These are phyloP conservation scores for Danio jaintianensis DNA, from an alignment of 2,797 vertebrate species.

Conservation along the genomic window DNA sequence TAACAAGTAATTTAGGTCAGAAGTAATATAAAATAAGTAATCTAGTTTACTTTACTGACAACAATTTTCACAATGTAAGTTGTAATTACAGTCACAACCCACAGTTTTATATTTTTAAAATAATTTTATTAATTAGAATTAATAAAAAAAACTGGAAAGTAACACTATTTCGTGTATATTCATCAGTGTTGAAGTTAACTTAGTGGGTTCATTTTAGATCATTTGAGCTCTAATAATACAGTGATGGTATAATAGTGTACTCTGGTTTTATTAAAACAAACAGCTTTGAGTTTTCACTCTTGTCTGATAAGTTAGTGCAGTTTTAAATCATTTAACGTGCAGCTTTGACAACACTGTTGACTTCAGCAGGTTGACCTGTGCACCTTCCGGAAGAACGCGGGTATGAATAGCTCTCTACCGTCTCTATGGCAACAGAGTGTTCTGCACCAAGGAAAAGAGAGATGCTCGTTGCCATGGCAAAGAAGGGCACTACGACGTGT, in stretches of 20 bases:
- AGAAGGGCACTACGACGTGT: slow-evolving; percentile 66
- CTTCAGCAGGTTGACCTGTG: slow-evolving; percentile 33
- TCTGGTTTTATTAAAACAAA: background rate
- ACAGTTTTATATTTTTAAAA: background rate
- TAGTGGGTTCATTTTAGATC: too few species aligned
- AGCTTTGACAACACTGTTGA: slow-evolving; percentile 57
- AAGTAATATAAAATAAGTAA: background rate
- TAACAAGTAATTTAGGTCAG: background rate
- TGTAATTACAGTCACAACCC: background rate
- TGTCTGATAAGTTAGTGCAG: background rate
- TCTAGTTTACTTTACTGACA: background rate
- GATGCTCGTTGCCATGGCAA: slow-evolving; percentile 74
- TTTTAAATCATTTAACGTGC: background rate
- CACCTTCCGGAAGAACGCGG: slow-evolving; percentile 35
- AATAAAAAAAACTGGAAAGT: too few species aligned
- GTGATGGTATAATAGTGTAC: background rate
- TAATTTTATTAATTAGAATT: too few species aligned
- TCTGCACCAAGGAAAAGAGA: slow-evolving; percentile 60
- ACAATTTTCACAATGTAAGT: background rate
- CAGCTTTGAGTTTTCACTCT: background rate
- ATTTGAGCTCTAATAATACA: background rate
- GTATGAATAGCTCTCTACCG: slow-evolving; percentile 59
- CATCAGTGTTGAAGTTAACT: too few species aligned
- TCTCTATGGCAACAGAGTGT: slow-evolving; percentile 76
- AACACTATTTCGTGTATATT: too few species aligned